Evolutionary conservation across 2,888 invertebrate genomes (phyloP).

Genomic region (Nycteola revayana): DNA sequence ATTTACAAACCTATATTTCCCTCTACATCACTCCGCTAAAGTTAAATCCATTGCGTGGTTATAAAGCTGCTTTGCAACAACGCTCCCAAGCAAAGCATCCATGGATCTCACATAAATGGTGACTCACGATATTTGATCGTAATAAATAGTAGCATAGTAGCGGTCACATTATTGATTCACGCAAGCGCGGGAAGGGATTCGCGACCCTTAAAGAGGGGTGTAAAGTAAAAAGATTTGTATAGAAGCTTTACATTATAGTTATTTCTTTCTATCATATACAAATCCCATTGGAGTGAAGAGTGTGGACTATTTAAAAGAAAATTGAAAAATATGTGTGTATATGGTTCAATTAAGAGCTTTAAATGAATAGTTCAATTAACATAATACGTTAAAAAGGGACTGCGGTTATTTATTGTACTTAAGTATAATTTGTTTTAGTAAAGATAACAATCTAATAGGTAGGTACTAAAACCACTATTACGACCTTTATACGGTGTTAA

Average conservation of each 20-base stretch:
- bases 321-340: slow-evolving; percentile 4
- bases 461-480: too few relatives aligned
- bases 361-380: slow-evolving; percentile 3
- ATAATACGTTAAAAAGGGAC: too few relatives aligned
- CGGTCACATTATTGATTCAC: slow-evolving; percentile 66
- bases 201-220: slow-evolving; percentile 50
- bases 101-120: slow-evolving; percentile 28
- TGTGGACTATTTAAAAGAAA: slow-evolving; percentile 9
- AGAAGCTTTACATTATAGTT: slow-evolving; percentile 18
- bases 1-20: slow-evolving; percentile 36
- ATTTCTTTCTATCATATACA: slow-evolving; percentile 32
- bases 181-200: slow-evolving; percentile 63
- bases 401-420: too few relatives aligned
- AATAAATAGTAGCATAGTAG: slow-evolving; percentile 28
- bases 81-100: slow-evolving; percentile 22
- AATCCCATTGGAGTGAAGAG: slow-evolving; percentile 11
- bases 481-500: too few relatives aligned
- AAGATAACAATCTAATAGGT: too few relatives aligned
- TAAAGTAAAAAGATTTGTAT: slow-evolving; percentile 31
- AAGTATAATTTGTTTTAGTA: too few relatives aligned
- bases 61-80: slow-evolving; percentile 6
- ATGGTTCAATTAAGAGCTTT: slow-evolving; percentile 9
- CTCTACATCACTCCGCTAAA: too few relatives aligned
- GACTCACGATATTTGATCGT: slow-evolving; percentile 1
- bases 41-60: slow-evolving; percentile 36